Base-by-base conservation (phyloP, 1,140 invertebrate genomes). In the Steinernema feltiae region DNA sequence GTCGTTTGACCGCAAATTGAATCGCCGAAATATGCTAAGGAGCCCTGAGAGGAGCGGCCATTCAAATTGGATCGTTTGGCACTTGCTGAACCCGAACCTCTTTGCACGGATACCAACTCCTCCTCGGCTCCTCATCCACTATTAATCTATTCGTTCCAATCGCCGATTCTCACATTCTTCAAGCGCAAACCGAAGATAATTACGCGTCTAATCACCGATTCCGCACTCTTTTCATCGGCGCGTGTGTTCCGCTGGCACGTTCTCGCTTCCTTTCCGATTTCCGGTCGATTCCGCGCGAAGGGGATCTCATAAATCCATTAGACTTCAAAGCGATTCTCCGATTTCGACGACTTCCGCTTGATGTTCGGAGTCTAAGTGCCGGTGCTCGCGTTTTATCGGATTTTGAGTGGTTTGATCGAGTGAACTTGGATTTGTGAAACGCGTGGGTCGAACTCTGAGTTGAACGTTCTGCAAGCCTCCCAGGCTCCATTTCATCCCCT, bases 1-100 rank as follows among this genome's bases (percentile, higher is more conserved):
- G 53, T 63, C 53, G 53, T 63, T 63, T 63, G 53, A 63, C 53
- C 53, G 53, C 53, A 63, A 63, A 63, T 63, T 63, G 53, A 63
- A 63, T 63, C 53, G 53, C 53, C 53, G 53, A 63, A 63, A 63
- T 63, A 63, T 63, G 53, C 53, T 63, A 63, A 63, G 53, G 53
- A 63, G 53, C n/a, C n/a, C n/a, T n/a, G 24, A 15, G 53, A 41
- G 7, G 35, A 41, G 35, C 7, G 18, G 7, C 53, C 24, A 63
- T 15, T 3, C 53, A 7, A 63, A 63, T 63, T 63, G 53, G 53
- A 63, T 63, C 53, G 53, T 63, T 63, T 63, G 53, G 53, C 53
- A 63, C 53, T 63, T 63, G 7, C 35, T 41, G 35, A 7, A 18
- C 24, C 53, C 53, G 12, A 15, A 63, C 53, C 53, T 46, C 53